Percentiles rank a stretch among this genome's conserved stretches.
Conservation (phyloP, 2,888 invertebrate species). For the Dorcus hopei region DNA sequence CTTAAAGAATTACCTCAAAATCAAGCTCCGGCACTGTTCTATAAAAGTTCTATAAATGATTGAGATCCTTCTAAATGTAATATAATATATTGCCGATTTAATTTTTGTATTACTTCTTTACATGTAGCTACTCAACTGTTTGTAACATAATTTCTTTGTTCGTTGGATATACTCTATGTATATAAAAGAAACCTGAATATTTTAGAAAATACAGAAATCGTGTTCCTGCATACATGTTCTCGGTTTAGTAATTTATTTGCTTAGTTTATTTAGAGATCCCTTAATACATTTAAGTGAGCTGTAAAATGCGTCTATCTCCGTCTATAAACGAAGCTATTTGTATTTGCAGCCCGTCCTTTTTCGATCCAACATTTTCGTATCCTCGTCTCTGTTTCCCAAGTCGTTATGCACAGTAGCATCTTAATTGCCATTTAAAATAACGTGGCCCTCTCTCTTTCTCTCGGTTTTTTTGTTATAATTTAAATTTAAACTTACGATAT, state of each 20-base stretch:
- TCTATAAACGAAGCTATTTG: constrained; percentile 22
- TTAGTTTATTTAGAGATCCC: constrained; percentile 18
- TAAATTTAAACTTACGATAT: constrained; percentile 37
- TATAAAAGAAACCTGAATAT: too few species aligned
- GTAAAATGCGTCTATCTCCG: constrained; percentile 20
- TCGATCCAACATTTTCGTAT: not conserved
- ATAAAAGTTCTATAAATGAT: too few species aligned
- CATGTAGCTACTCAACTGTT: too few species aligned
- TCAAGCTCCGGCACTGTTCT: too few species aligned
- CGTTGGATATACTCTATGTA: too few species aligned
- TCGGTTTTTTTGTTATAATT: constrained; percentile 36
- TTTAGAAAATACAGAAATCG: too few species aligned
- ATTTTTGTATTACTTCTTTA: too few species aligned
- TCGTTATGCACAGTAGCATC: constrained; percentile 39
- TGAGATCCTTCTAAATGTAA: too few species aligned
- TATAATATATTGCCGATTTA: too few species aligned
- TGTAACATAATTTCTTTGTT: too few species aligned
- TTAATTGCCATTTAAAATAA: constrained; percentile 43
- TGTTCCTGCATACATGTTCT: too few species aligned
- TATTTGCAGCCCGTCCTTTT: constrained; percentile 14
- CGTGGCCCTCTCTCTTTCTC: constrained; percentile 23
- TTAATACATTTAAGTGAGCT: constrained; percentile 22
- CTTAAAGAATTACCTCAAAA: too few species aligned
- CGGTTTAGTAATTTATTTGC: constrained; percentile 14
- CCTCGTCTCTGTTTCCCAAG: constrained; percentile 11